A percentile compares a stretch with the other conserved stretches of the same genome.
Evolutionary conservation across 92 coral and sea anemone species (phyloP).

Genomic region (Epizoanthus ramosus): DNA sequence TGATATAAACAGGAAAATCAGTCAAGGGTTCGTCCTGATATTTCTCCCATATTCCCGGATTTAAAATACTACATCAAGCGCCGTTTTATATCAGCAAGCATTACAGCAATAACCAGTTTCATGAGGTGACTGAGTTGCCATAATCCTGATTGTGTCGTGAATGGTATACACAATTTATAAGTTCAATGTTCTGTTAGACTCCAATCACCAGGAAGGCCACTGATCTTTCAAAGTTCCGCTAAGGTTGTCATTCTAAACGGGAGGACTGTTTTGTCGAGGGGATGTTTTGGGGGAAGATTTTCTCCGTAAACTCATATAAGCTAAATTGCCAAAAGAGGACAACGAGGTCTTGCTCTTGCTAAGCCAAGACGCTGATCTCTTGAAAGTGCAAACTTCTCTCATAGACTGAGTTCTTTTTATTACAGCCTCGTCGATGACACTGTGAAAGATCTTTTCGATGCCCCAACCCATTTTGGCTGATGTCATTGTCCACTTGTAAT

Average conservation of each 20-base stretch:
- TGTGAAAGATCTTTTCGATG: conserved; percentile 69
- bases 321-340: conserved; percentile 27
- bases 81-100: too few relatives aligned
- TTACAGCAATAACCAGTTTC: too few relatives aligned
- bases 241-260: background rate
- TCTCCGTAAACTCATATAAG: conserved; percentile 30
- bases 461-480: conserved; percentile 85
- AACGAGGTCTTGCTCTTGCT: conserved; percentile 52
- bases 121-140: too few relatives aligned
- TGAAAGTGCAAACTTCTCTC: conserved; percentile 32
- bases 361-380: conserved; percentile 63
- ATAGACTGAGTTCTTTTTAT: conserved; percentile 35
- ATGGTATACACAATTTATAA: too few relatives aligned
- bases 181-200: too few relatives aligned
- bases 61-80: too few relatives aligned
- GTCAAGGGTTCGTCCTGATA: background rate
- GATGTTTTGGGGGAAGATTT: conserved; percentile 1
- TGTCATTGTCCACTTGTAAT: conserved; percentile 71
- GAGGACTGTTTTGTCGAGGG: background rate
- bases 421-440: conserved; percentile 65
- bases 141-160: too few relatives aligned
- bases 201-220: too few relatives aligned
- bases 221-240: background rate
- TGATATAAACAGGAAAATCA: background rate
- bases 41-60: too few relatives aligned